A percentile compares a stretch with the other conserved stretches of the same genome.
These are phyloP conservation scores for Bubo bubo DNA, from an alignment of 2,113 vertebrate species.

Conservation along the genomic window DNA sequence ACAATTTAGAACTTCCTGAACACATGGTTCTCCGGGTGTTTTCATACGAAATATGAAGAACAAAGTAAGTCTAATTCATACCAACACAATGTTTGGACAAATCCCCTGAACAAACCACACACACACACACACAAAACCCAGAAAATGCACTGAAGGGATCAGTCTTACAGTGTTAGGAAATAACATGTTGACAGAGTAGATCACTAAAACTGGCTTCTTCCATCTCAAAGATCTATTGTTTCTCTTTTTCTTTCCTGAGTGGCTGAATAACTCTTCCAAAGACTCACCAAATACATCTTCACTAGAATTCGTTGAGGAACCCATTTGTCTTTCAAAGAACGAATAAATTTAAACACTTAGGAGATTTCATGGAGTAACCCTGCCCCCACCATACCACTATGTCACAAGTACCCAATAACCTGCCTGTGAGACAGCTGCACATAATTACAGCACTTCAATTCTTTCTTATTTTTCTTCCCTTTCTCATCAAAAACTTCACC, in stretches of 20 bases:
- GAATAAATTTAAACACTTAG: neutral
- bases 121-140: neutral
- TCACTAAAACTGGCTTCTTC: neutral
- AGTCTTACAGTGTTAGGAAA: neutral
- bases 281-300: neutral
- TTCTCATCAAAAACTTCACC: neutral
- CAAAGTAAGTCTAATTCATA: neutral
- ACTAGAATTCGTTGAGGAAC: neutral
- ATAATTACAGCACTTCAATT: neutral
- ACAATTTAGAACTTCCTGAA: neutral
- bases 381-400: too few species aligned
- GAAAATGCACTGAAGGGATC: neutral
- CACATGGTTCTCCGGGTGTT: neutral
- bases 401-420: neutral
- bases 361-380: neutral
- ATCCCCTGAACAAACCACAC: neutral
- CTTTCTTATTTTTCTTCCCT: neutral
- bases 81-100: neutral
- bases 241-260: neutral
- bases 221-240: neutral
- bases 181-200: neutral
- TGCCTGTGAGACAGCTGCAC: neutral
- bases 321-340: neutral
- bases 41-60: neutral
- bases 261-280: neutral